phyloP scores from a whole-genome alignment of 2,797 vertebrate genomes.

The Oreortyx pictus region DNA sequence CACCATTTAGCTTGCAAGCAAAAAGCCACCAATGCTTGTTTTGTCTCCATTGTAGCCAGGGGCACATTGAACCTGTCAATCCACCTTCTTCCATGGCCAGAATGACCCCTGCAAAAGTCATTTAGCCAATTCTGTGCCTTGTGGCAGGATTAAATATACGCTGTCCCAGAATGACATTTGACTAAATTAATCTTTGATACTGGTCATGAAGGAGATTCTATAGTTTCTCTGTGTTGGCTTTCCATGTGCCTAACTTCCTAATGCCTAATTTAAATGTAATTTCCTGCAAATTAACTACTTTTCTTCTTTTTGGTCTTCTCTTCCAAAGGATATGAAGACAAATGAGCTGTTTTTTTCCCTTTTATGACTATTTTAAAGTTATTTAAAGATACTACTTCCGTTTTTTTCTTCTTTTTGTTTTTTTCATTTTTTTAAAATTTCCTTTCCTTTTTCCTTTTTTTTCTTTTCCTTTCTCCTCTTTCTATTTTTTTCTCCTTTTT shows the following conservation, averaged over 20 bases:
- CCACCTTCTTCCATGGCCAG: neutral
- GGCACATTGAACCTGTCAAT: neutral
- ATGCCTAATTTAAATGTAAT: conserved; percentile 43
- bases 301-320: conserved; percentile 12
- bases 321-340: conserved; percentile 13
- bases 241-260: neutral
- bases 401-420: neutral
- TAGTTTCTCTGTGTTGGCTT: neutral
- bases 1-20: neutral
- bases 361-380: neutral
- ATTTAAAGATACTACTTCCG: neutral
- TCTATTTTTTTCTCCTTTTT: too few relatives aligned
- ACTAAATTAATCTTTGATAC: conserved; percentile 30
- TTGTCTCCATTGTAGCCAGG: neutral
- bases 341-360: neutral
- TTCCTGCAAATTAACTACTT: conserved; percentile 51
- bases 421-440: neutral
- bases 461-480: too few relatives aligned
- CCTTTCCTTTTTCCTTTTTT: neutral
- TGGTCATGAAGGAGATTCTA: conserved; percentile 6
- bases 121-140: neutral
- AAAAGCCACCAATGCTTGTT: neutral
- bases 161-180: neutral
- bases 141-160: neutral
- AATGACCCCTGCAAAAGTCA: neutral